A percentile compares a stretch with the other conserved stretches of the same genome.
These are phyloP conservation scores for Nowickia ferox DNA, from an alignment of 2,888 invertebrate species.

Conservation along the genomic window DNA sequence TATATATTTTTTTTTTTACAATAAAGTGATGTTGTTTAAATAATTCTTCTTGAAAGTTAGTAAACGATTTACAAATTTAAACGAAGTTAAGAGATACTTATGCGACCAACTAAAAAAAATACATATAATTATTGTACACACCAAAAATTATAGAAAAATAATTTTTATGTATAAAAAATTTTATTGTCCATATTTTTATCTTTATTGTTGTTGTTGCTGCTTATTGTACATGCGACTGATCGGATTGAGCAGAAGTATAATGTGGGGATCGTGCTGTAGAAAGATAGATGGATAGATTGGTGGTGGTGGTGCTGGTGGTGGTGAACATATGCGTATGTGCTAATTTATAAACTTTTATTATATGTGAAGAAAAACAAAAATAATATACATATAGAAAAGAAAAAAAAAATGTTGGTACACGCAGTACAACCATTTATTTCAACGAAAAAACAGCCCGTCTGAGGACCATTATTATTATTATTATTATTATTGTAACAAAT, in stretches of 20 bases:
- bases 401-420: conserved; percentile 45
- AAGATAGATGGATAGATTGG: conserved; percentile 26
- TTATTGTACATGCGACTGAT: conserved; percentile 52
- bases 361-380: conserved; percentile 53
- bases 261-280: conserved; percentile 55
- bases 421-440: conserved; percentile 57
- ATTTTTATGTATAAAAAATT: conserved; percentile 51
- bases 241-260: conserved; percentile 45
- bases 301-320: conserved; percentile 40
- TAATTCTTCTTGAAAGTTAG: conserved; percentile 20
- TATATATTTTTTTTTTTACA: not conserved
- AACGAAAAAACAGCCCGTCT: conserved; percentile 39
- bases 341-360: conserved; percentile 67
- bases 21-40: conserved; percentile 42
- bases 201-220: conserved; percentile 50
- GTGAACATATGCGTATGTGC: conserved; percentile 67
- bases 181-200: conserved; percentile 59
- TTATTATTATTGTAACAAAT: conserved; percentile 53
- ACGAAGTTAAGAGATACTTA: conserved; percentile 41
- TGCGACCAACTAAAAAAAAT: conserved; percentile 29
- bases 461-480: conserved; percentile 5
- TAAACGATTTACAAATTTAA: conserved; percentile 31
- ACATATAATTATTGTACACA: conserved; percentile 12
- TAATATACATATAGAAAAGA: conserved; percentile 12
- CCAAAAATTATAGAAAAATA: conserved; percentile 57